A percentile compares a stretch with the other conserved stretches of the same genome.
Conservation (phyloP, 1,140 invertebrate genomes). For the Lutraria rhynchaena region DNA sequence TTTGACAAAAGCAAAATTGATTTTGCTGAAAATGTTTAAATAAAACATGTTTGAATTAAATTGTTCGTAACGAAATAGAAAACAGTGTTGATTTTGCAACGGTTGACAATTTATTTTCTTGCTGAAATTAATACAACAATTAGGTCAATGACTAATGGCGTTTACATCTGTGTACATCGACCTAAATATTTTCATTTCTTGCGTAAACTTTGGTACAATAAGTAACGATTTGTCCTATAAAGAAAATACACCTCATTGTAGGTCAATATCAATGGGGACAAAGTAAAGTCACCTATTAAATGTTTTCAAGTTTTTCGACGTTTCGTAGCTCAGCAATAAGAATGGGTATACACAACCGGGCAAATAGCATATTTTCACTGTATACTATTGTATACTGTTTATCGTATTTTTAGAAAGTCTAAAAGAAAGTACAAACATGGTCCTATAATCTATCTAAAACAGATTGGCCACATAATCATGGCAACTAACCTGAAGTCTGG, state of each 20-base stretch:
- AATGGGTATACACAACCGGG: constrained; percentile 2
- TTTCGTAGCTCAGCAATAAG: constrained; percentile 45
- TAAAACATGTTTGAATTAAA: neutral
- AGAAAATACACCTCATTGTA: constrained; percentile 1
- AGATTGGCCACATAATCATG: neutral
- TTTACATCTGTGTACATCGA: constrained; percentile 40
- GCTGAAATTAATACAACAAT: neutral
- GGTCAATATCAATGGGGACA: constrained; percentile 46
- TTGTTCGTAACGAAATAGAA: neutral
- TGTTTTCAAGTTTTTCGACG: constrained; percentile 21
- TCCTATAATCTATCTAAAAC: constrained; percentile 42
- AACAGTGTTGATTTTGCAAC: constrained; percentile 20
- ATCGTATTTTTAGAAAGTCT: constrained; percentile 46
- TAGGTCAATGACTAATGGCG: constrained; percentile 38
- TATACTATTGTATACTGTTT: constrained; percentile 39
- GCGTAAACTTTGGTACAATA: constrained; percentile 26
- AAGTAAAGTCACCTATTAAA: constrained; percentile 49
- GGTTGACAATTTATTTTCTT: constrained; percentile 28
- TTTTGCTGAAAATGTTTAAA: too few relatives aligned
- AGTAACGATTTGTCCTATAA: constrained; percentile 43
- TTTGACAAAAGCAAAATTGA: too few relatives aligned
- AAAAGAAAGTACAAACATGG: constrained; percentile 42
- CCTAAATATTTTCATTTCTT: constrained; percentile 30
- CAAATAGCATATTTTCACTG: constrained; percentile 12
- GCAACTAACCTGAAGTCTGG: constrained; percentile 17